Conservation (phyloP, 2,888 invertebrate genomes). For the Lacanobia wlatinum region DNA sequence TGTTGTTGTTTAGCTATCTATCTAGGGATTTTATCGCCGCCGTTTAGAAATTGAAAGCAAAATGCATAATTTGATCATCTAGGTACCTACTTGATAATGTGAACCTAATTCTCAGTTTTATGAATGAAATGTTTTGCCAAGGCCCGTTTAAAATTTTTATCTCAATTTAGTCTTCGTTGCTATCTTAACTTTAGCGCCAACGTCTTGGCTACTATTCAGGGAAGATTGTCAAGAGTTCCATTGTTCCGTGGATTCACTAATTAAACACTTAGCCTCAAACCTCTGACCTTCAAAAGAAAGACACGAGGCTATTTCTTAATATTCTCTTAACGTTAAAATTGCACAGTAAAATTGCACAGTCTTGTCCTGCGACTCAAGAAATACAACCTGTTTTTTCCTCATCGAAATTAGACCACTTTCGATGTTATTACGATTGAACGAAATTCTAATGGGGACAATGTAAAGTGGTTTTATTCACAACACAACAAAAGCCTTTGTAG, state of each 20-base stretch:
- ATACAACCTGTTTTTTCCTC: slow-evolving; percentile 17
- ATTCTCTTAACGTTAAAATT: slow-evolving; percentile 12
- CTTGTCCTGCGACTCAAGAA: slow-evolving; percentile 1
- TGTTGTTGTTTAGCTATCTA: slow-evolving; percentile 18
- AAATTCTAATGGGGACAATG: slow-evolving; percentile 22
- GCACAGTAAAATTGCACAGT: not conserved
- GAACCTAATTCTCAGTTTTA: not conserved
- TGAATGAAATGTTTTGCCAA: not conserved
- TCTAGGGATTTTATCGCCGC: not conserved
- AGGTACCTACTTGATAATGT: no score
- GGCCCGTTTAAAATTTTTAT: not conserved
- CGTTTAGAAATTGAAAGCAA: not conserved
- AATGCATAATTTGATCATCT: not conserved
- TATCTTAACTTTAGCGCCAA: not conserved
- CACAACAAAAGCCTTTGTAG: slow-evolving; percentile 32
- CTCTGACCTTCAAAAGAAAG: slow-evolving; percentile 36
- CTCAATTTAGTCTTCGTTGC: not conserved
- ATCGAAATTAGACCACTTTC: slow-evolving; percentile 10
- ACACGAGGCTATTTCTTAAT: slow-evolving; percentile 26
- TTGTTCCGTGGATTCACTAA: slow-evolving; percentile 23
- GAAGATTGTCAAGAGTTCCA: slow-evolving; percentile 6
- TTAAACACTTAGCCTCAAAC: slow-evolving; percentile 19
- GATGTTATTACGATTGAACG: slow-evolving; percentile 11
- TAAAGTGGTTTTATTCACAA: slow-evolving; percentile 31
- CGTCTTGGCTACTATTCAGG: not conserved